Conservation (phyloP, 2,113 vertebrate genomes). For the Eleginops maclovinus region DNA sequence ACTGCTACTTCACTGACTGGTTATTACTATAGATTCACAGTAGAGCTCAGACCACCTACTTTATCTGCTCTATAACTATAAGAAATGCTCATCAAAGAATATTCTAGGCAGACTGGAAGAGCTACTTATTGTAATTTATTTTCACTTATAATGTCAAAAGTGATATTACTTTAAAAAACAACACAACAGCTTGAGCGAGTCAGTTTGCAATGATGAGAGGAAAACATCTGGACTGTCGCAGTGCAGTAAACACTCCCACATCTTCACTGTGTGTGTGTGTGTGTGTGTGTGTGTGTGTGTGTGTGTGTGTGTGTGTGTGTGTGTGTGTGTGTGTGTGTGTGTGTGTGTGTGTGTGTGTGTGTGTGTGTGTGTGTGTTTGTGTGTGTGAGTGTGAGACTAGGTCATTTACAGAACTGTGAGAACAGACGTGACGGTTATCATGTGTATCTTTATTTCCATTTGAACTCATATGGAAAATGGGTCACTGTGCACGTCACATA, state of each 20-base stretch:
- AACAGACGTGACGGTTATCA: slow-evolving; percentile 64
- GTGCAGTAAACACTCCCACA: slow-evolving; percentile 54
- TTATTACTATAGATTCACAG: slow-evolving; percentile 40
- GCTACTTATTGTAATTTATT: not conserved
- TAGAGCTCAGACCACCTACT: slow-evolving; percentile 1
- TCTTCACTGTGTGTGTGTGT: not conserved
- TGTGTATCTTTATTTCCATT: slow-evolving; percentile 34
- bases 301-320: too few relatives aligned
- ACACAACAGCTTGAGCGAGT: slow-evolving; percentile 24
- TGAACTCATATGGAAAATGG: slow-evolving; percentile 5
- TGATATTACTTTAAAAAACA: not conserved
- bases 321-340: too few relatives aligned
- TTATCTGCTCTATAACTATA: not conserved
- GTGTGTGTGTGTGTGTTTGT: too few relatives aligned
- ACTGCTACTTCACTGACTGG: slow-evolving; percentile 32
- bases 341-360: too few relatives aligned
- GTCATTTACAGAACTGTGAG: slow-evolving; percentile 55
- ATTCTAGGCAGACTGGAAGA: not conserved
- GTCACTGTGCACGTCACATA: slow-evolving; percentile 19
- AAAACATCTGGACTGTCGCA: slow-evolving; percentile 60
- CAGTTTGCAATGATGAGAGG: slow-evolving; percentile 20
- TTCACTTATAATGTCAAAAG: too few relatives aligned
- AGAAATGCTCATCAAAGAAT: too few relatives aligned
- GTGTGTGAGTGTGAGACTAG: slow-evolving; percentile 2
- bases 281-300: not conserved